Percentiles rank a stretch among this genome's conserved stretches.
These are phyloP conservation scores for Vimba vimba DNA, from an alignment of 2,113 vertebrate genomes.

Conservation along the genomic window DNA sequence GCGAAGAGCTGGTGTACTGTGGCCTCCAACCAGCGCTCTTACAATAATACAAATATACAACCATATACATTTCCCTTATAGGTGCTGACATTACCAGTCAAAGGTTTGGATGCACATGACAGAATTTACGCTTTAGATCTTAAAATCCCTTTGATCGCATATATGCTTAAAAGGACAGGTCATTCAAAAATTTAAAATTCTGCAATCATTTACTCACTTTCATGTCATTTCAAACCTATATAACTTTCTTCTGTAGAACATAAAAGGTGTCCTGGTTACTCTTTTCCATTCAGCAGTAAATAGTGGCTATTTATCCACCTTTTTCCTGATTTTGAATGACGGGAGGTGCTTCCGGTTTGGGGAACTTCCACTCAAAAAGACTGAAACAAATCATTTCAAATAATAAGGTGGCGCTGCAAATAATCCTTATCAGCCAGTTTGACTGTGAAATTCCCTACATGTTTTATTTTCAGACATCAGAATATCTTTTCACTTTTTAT, in stretches of 20 bases:
- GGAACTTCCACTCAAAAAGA: no score
- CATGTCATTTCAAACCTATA: background rate
- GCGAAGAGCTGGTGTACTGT: background rate
- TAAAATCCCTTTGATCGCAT: background rate
- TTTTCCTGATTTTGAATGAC: no score
- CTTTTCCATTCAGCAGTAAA: background rate
- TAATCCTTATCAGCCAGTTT: no score
- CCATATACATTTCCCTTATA: background rate
- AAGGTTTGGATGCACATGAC: background rate
- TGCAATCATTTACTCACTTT: background rate
- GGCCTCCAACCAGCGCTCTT: constrained; percentile 3
- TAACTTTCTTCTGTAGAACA: background rate
- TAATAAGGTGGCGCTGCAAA: no score
- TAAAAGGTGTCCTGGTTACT: background rate
- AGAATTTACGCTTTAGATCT: background rate
- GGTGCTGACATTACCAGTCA: background rate
- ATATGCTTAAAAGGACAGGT: background rate
- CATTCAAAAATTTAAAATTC: background rate
- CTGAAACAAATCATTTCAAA: no score
- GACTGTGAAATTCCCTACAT: no score
- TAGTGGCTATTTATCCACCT: no score
- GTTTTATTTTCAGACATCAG: no score
- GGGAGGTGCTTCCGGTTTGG: no score
- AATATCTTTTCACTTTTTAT: no score
- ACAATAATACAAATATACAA: constrained; percentile 27